Evolutionary conservation across 2,888 invertebrate genomes (phyloP).

Genomic region (Capitulum mitella): DNA sequence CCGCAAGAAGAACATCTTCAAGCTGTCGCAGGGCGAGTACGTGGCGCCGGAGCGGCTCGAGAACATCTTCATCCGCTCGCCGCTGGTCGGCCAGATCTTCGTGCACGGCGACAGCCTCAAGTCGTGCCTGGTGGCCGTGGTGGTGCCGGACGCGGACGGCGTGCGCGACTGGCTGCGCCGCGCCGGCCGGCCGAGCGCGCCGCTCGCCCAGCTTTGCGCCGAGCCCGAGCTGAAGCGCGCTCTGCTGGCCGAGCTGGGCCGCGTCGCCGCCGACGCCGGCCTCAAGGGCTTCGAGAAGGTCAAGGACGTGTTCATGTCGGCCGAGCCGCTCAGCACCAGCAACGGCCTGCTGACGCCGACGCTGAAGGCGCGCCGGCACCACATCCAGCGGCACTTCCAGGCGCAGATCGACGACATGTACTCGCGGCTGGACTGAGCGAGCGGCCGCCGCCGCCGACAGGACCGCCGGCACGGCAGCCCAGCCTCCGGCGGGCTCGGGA

Average conservation of each 20-base stretch:
- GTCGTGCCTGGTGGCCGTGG: slow-evolving; percentile 88
- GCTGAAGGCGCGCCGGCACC: slow-evolving; percentile 87
- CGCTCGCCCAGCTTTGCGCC: slow-evolving; percentile 76
- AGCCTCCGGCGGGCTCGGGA: too few species aligned
- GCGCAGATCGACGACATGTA: slow-evolving; percentile 92
- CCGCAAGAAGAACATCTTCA: slow-evolving; percentile 96
- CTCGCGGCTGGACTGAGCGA: slow-evolving; percentile 58
- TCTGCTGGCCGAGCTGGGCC: slow-evolving; percentile 77
- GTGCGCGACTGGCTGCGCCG: slow-evolving; percentile 84
- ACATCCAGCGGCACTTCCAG: slow-evolving; percentile 82
- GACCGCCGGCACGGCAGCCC: too few species aligned
- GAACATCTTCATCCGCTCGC: slow-evolving; percentile 85
- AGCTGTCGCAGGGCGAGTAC: slow-evolving; percentile 92
- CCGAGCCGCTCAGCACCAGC: slow-evolving; percentile 92
- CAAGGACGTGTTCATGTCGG: slow-evolving; percentile 87
- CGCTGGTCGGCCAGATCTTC: slow-evolving; percentile 90
- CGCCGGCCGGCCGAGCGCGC: slow-evolving; percentile 61
- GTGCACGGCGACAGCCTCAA: slow-evolving; percentile 84
- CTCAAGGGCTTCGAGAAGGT: slow-evolving; percentile 97
- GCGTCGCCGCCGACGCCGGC: slow-evolving; percentile 80
- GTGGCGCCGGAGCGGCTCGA: slow-evolving; percentile 99
- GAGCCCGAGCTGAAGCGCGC: slow-evolving; percentile 78
- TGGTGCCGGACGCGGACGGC: slow-evolving; percentile 90
- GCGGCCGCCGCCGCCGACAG: not conserved
- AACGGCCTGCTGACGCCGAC: slow-evolving; percentile 94